Percentiles rank a stretch among this genome's conserved stretches.
phyloP scores from a whole-genome alignment of 2,797 vertebrate genomes.

The Oreochromis mossambicus region DNA sequence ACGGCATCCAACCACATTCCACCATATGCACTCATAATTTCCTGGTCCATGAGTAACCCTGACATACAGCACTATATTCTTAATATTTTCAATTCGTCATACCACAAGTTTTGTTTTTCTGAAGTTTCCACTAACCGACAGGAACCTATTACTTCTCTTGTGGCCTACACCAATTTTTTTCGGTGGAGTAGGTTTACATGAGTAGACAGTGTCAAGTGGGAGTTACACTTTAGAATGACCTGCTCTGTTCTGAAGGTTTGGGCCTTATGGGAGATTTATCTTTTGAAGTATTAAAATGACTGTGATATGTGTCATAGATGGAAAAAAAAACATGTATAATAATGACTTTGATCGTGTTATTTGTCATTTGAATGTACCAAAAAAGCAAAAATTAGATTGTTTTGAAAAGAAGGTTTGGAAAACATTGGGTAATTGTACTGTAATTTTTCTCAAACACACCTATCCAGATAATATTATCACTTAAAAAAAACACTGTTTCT shows the following conservation, averaged over 20 bases:
- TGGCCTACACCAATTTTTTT: background rate
- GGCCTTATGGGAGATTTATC: background rate
- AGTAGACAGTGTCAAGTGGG: background rate
- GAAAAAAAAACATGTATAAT: background rate
- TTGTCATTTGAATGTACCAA: background rate
- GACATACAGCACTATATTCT: slow-evolving; percentile 22
- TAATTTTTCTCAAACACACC: background rate
- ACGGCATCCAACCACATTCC: background rate
- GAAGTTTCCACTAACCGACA: background rate
- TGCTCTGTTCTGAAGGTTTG: background rate
- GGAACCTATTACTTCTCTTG: background rate
- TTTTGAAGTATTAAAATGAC: background rate
- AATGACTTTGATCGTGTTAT: background rate
- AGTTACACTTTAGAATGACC: background rate
- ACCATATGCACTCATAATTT: slow-evolving; percentile 27
- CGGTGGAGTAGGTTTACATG: background rate
- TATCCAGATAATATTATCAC: background rate
- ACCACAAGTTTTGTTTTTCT: background rate
- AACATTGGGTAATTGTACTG: rapidly evolving
- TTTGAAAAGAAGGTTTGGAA: background rate
- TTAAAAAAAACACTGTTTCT: background rate
- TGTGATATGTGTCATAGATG: background rate
- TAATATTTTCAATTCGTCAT: slow-evolving; percentile 13
- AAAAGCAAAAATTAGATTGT: background rate
- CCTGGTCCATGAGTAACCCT: slow-evolving; percentile 29